Evolutionary conservation across 1,140 invertebrate genomes (phyloP), one percentile per base, ranked within the genome.

Genomic region (Heliconius himera): DNA sequence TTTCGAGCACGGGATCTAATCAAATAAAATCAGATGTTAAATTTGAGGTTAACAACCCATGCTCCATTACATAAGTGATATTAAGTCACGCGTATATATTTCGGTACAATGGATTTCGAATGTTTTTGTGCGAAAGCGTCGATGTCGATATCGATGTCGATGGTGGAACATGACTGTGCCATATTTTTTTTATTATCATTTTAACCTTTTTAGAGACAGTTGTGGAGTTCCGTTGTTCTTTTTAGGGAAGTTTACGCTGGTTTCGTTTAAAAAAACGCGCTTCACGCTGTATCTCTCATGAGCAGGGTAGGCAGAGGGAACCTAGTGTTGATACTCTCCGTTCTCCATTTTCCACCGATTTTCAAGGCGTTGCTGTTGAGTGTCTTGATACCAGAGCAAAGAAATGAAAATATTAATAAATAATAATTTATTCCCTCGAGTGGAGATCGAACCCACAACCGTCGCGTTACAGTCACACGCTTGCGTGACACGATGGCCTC

Each of bases 81-180:
- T 80, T 60, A 84, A 86, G 83, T 86, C 85, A 86, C 83, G 85
- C 80, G 80, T 83, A 76, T 79, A 81, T 81, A 83, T 79, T 81
- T 79, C 70, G 22, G 22, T 79, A 83, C 85, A 86, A 86, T 83
- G 80, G 85, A 81, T 83, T 82, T 78, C 72, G 56, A 79, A 79
- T 79, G 81, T 85, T 85, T 83, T 85, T 84, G 77, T 82, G 81
- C 81, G 79, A 82, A 82, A 80, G 29, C 73, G 41, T 72, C 74
- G 76, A 26, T 26, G 26, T 26, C 26, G 26, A 26, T 26, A 1
- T 26, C 26, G 26, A 81, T 76, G 78, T 46, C 41, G 41, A 46
- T 46, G 33, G 66, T 78, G 73, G 74, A 84, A 84, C 80, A 84
- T 84, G 83, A 83, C 77, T 78, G 66, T 26, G 78, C 84, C 79